Conservation (phyloP, 2,888 invertebrate species). For the Leuctra nigra region DNA sequence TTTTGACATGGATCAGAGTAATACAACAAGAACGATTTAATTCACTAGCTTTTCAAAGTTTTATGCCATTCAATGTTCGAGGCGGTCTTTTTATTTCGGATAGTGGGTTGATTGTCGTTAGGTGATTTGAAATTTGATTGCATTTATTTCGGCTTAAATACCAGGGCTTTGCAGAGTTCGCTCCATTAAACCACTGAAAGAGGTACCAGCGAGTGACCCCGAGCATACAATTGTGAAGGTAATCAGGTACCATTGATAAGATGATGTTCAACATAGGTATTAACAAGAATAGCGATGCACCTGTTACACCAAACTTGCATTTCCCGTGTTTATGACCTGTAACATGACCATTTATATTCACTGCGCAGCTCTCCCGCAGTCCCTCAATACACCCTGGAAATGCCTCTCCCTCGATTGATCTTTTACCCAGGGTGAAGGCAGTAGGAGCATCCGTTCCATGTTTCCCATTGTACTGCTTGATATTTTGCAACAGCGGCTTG, state of each 20-base stretch:
- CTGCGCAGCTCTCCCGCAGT: neutral
- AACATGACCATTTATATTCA: neutral
- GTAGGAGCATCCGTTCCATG: constrained; percentile 5
- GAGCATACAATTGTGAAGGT: constrained; percentile 12
- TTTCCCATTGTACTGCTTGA: constrained; percentile 9
- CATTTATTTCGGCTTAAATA: neutral
- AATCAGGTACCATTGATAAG: constrained; percentile 9
- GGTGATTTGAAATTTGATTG: neutral
- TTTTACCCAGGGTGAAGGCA: neutral
- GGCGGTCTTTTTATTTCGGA: constrained; percentile 13
- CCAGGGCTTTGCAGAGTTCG: neutral
- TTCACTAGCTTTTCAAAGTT: constrained; percentile 17
- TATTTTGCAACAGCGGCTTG: neutral
- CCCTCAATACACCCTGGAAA: neutral
- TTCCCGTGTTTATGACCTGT: neutral
- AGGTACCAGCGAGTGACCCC: constrained; percentile 15
- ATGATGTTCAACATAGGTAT: constrained; percentile 9
- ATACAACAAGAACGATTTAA: constrained; percentile 12
- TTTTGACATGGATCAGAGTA: constrained; percentile 13
- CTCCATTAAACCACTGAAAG: neutral
- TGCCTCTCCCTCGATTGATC: neutral
- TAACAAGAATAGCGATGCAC: neutral
- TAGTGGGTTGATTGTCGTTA: constrained; percentile 6
- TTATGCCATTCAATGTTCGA: neutral
- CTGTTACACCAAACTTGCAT: constrained; percentile 7